Evolutionary conservation across 2,113 vertebrate genomes (phyloP), one percentile per base, ranked within the genome.

Genomic region (Phoxinus phoxinus): DNA sequence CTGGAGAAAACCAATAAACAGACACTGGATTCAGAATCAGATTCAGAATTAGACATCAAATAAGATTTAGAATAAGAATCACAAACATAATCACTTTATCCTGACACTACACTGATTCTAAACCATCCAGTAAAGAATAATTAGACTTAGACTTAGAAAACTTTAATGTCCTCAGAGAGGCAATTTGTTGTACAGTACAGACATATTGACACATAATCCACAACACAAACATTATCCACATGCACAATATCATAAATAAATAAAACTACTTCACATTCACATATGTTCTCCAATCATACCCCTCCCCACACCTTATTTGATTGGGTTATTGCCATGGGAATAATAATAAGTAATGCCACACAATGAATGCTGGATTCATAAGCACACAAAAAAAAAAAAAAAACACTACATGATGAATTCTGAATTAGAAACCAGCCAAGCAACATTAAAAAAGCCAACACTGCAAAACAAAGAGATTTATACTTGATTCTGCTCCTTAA

Each of bases 391-490:
- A 17, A 13, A 0, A 0, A 17, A 51, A 9, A 1, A 44, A 11
- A 30, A 21, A 41, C 21, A 79, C 12, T 21, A 10, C 44, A 56
- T 51, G 37, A 19, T 59, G 48, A 9, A 35, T 25, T 35, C 9
- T 59, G 2, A 56, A 25, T 61, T n/a, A 30, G 17, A 80, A 80
- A 61, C 4, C 35, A 71, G 23, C 32, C 48, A 83, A 72, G 5
- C 30, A 73, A 56, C 13, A n/a, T 35, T 71, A 35, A 69, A 35
- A 48, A 83, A 53, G 27, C 65, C 46, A 53, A 15, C 67, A 25
- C 12, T 58, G 30, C 37, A 58, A 83, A 32, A 83, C 48, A 83
- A 72, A 83, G 6, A 58, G 6, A 58, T 37, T 27, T n/a, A 25
- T 17, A 1, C 41, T 81, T 51, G 10, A 69, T 83, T 83, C 46